These are phyloP conservation scores for Candoia aspera DNA, from an alignment of 2,113 vertebrate genomes.

Conservation along the genomic window DNA sequence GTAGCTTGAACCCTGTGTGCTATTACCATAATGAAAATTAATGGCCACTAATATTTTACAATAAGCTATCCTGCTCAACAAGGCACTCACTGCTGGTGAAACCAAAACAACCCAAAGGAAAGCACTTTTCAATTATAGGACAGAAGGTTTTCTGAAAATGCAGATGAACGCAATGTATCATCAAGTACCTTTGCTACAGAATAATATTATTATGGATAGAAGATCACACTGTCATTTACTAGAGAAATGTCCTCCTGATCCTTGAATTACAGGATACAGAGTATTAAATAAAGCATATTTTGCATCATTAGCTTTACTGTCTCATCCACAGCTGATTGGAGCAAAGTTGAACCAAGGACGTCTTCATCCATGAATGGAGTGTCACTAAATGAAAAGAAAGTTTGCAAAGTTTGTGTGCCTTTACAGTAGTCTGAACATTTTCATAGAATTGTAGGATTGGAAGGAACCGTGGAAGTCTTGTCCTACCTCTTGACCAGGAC, in stretches of 20 bases:
- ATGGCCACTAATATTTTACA: not conserved
- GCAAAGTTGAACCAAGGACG: conserved; percentile 3
- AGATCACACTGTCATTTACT: not conserved
- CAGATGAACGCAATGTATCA: not conserved
- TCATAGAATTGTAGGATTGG: not conserved
- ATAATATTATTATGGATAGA: not conserved
- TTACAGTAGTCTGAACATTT: conserved; percentile 1
- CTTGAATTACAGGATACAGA: not conserved
- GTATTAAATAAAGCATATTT: not conserved
- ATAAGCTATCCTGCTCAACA: not conserved
- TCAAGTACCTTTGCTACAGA: not conserved
- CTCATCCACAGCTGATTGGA: not conserved
- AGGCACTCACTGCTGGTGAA: not conserved
- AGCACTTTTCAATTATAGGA: not conserved
- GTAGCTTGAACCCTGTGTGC: not conserved
- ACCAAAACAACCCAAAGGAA: not conserved
- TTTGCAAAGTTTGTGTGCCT: not conserved
- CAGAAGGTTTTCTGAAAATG: conserved; percentile 1
- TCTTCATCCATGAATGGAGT: not conserved
- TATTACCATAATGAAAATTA: conserved; percentile 23
- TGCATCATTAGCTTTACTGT: not conserved
- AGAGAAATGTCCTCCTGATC: not conserved
- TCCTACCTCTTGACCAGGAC: not conserved
- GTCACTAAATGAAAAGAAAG: no score
- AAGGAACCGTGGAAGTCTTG: not conserved